Conservation (phyloP, 2,888 invertebrate genomes). For the Tetrapedia diversipes region DNA sequence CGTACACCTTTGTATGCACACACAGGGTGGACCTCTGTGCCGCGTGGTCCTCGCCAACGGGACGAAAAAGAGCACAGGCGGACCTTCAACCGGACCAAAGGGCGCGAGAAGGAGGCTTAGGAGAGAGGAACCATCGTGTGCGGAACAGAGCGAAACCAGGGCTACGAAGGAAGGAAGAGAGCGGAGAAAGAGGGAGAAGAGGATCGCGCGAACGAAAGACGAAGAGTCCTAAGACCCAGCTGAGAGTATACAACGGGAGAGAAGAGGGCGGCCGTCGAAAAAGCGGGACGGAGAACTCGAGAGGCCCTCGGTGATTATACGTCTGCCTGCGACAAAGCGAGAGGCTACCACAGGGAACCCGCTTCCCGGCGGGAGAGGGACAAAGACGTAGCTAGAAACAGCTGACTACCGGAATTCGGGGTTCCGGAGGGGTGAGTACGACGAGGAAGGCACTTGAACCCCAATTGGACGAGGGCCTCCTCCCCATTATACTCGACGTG, state of each 20-base stretch:
- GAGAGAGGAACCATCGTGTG: conserved; percentile 29
- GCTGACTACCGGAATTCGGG: conserved; percentile 81
- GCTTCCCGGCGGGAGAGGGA: conserved; percentile 64
- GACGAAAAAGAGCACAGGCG: conserved; percentile 54
- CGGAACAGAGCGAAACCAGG: conserved; percentile 16
- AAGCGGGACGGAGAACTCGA: conserved; percentile 50
- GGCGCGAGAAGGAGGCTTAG: conserved; percentile 56
- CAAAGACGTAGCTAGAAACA: conserved; percentile 74
- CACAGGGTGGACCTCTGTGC: conserved; percentile 41
- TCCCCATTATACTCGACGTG: conserved; percentile 79
- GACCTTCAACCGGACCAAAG: conserved; percentile 69
- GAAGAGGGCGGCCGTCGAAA: conserved; percentile 56
- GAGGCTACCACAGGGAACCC: conserved; percentile 50
- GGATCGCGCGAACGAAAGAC: conserved; percentile 24
- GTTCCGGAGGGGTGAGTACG: conserved; percentile 78
- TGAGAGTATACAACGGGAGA: conserved; percentile 66
- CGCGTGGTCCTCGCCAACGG: conserved; percentile 33
- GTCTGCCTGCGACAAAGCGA: conserved; percentile 64
- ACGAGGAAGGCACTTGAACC: conserved; percentile 78
- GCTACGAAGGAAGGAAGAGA: not conserved
- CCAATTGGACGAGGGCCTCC: conserved; percentile 76
- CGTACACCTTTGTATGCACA: conserved; percentile 64
- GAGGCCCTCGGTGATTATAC: conserved; percentile 69
- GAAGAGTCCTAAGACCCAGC: conserved; percentile 65
- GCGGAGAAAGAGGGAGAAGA: not conserved